Percentiles rank a stretch among this genome's conserved stretches.
Evolutionary conservation across 2,113 vertebrate genomes (phyloP).

Genomic region (Puffinus mauretanicus): DNA sequence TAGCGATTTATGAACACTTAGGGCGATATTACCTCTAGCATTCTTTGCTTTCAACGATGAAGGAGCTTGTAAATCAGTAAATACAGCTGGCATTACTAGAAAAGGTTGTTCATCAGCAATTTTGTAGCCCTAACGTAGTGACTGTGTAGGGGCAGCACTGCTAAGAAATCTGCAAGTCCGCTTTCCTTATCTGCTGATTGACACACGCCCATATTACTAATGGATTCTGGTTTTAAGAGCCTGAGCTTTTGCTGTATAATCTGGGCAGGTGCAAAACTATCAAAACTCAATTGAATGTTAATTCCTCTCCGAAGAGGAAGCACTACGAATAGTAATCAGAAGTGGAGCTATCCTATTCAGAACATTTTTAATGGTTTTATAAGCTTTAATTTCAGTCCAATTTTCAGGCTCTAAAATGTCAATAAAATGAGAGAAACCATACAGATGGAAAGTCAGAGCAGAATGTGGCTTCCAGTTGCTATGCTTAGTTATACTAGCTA

Average conservation of each 20-base stretch:
- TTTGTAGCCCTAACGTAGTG: not conserved
- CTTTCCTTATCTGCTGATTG: not conserved
- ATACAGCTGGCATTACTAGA: not conserved
- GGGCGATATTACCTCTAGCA: not conserved
- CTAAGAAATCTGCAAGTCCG: not conserved
- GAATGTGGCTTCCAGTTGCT: not conserved
- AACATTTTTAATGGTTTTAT: not conserved
- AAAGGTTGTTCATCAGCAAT: not conserved
- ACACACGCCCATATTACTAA: not conserved
- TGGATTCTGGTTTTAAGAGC: not conserved
- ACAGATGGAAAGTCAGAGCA: not conserved
- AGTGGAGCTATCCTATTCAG: not conserved
- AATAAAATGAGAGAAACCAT: not conserved
- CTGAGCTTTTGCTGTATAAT: not conserved
- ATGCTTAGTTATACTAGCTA: not conserved
- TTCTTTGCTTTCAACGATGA: not conserved
- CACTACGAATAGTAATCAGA: not conserved
- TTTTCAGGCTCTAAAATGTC: not conserved
- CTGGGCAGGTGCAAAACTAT: not conserved
- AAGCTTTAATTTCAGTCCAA: not conserved
- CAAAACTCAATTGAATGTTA: not conserved
- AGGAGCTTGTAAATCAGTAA: not conserved
- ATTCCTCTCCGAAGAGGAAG: not conserved
- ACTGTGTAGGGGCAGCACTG: not conserved
- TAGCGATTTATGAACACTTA: not conserved